Evolutionary conservation across 2,888 invertebrate genomes (phyloP).

Genomic region (Xanthia togata): DNA sequence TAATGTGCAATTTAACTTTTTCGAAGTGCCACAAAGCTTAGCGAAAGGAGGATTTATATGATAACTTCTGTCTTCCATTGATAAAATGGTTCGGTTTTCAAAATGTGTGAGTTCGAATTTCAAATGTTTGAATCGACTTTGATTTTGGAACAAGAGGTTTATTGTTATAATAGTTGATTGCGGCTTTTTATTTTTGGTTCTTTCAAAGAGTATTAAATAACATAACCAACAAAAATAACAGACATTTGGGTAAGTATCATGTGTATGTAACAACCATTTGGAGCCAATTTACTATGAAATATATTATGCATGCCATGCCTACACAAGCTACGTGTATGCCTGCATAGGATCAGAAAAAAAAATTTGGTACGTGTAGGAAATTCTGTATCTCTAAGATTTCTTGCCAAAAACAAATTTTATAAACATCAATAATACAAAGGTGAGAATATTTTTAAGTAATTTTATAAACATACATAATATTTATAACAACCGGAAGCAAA

Average conservation of each 20-base stretch:
- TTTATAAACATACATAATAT: too few species aligned
- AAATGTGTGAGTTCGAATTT: slow-evolving; percentile 33
- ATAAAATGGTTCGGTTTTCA: slow-evolving; percentile 40
- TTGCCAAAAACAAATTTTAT: background rate
- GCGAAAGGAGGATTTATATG: slow-evolving; percentile 46
- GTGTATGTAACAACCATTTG: background rate
- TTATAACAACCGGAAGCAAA: background rate
- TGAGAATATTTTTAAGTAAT: too few species aligned
- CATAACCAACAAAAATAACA: background rate
- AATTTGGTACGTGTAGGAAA: too few species aligned
- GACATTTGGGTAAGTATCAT: background rate
- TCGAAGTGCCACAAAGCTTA: slow-evolving; percentile 60
- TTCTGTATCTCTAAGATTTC: background rate
- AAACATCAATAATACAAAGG: background rate
- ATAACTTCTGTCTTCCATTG: slow-evolving; percentile 39
- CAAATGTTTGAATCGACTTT: slow-evolving; percentile 36
- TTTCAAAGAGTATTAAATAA: background rate
- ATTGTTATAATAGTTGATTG: slow-evolving; percentile 5
- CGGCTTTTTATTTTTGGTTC: slow-evolving; percentile 1
- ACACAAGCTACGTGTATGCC: too few species aligned
- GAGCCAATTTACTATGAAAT: background rate
- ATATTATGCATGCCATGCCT: too few species aligned
- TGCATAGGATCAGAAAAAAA: background rate
- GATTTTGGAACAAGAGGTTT: slow-evolving; percentile 17
- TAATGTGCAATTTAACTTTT: slow-evolving; percentile 78